Percentiles rank a stretch among this genome's conserved stretches.
Conservation (phyloP, 2,113 vertebrate species). For the Dunckerocampus dactyliophorus region DNA sequence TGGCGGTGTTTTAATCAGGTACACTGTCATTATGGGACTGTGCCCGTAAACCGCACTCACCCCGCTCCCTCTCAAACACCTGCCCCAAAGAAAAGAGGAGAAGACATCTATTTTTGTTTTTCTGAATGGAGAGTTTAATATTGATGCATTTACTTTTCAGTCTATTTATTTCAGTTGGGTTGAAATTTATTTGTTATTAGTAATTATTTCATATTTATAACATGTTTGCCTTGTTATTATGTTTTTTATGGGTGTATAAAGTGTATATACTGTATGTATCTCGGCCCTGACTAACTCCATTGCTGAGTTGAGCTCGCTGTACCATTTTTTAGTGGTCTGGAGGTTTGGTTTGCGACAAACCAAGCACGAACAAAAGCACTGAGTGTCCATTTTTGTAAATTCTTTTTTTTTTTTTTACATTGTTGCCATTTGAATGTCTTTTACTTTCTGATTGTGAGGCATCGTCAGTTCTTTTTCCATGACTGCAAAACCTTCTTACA, state of each 20-base stretch:
- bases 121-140: conserved; percentile 65
- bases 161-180: conserved; percentile 76
- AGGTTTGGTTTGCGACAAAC: conserved; percentile 57
- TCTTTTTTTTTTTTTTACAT: conserved; percentile 30
- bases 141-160: conserved; percentile 70
- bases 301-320: conserved; percentile 59
- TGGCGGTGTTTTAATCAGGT: conserved; percentile 77
- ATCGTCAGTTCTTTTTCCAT: conserved; percentile 35
- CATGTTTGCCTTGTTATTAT: conserved; percentile 64
- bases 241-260: conserved; percentile 63
- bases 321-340: conserved; percentile 44
- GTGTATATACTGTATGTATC: conserved; percentile 68
- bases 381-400: conserved; percentile 62
- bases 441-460: conserved; percentile 27
- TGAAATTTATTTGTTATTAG: conserved; percentile 63
- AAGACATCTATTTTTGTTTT: conserved; percentile 67
- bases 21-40: conserved; percentile 69
- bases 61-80: conserved; percentile 27
- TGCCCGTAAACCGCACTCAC: conserved; percentile 8
- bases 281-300: conserved; percentile 61
- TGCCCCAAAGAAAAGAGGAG: conserved; percentile 69
- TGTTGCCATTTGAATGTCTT: conserved; percentile 30
- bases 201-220: conserved; percentile 76
- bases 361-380: conserved; percentile 71
- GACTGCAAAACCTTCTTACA: conserved; percentile 54